These are phyloP conservation scores for Trissoscelio sp. DNA, from an alignment of 2,888 invertebrate species.

Conservation along the genomic window DNA sequence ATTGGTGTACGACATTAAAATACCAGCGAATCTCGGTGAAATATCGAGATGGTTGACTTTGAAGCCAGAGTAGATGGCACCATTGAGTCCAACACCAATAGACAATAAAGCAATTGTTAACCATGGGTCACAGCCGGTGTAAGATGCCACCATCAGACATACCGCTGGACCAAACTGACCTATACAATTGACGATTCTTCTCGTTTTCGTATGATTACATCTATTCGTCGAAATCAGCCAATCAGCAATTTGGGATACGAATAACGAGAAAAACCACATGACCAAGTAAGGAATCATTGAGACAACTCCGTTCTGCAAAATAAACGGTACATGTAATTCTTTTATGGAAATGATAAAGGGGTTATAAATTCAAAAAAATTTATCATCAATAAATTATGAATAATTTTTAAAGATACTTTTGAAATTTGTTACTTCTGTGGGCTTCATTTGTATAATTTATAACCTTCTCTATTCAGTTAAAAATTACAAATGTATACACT, in stretches of 20 bases:
- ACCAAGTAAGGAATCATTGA: conserved; percentile 94
- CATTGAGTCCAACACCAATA: conserved; percentile 93
- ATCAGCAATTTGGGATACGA: conserved; percentile 92
- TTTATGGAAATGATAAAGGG: no score
- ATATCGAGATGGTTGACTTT: conserved; percentile 96
- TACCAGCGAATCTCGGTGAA: conserved; percentile 94
- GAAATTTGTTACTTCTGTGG: no score
- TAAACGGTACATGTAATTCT: not conserved
- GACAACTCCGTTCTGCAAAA: conserved; percentile 90
- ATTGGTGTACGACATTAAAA: conserved; percentile 85
- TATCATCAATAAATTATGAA: not conserved
- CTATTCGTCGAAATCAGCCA: conserved; percentile 91
- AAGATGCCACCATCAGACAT: conserved; percentile 91
- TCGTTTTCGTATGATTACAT: conserved; percentile 90
- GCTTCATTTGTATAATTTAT: no score
- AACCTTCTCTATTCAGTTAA: no score
- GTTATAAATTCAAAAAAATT: no score
- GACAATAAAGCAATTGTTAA: conserved; percentile 91
- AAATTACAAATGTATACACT: no score
- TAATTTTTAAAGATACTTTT: no score
- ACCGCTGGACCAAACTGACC: conserved; percentile 94
- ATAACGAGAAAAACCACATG: conserved; percentile 90
- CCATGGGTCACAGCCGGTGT: conserved; percentile 92
- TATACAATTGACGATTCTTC: conserved; percentile 93
- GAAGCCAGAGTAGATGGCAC: conserved; percentile 93